phyloP scores from a whole-genome alignment of 2,888 invertebrate genomes.

The Apamea epomidion region DNA sequence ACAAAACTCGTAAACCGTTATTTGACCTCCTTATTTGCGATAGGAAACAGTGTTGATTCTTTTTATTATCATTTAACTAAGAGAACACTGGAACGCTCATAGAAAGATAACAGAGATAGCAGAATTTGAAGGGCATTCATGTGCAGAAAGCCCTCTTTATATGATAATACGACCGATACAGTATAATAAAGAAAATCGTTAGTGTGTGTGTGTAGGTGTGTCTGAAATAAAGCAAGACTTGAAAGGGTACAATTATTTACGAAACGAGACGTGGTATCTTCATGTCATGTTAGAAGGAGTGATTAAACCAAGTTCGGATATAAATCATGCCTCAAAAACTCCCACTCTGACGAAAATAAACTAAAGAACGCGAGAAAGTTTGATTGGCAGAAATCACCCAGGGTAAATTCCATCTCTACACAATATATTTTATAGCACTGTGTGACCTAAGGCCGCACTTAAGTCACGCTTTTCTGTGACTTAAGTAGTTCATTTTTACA shows the following conservation, averaged over 20 bases:
- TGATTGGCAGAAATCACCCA: too few species aligned
- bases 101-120: constrained; percentile 36
- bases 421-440: background rate
- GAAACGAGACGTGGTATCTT: background rate
- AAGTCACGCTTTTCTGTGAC: too few species aligned
- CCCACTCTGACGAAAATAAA: background rate
- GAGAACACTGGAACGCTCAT: constrained; percentile 5
- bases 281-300: background rate
- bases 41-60: background rate
- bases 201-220: background rate
- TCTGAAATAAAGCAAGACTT: background rate
- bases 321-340: background rate
- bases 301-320: background rate
- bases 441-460: too few species aligned
- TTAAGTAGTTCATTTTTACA: too few species aligned
- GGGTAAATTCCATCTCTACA: background rate
- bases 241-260: background rate
- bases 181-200: constrained; percentile 13
- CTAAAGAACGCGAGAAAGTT: background rate
- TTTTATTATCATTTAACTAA: constrained; percentile 17
- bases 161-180: constrained; percentile 14
- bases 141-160: constrained; percentile 2
- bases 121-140: constrained; percentile 24
- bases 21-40: background rate
- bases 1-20: background rate